Percentiles rank a stretch among this genome's conserved stretches.
phyloP scores from a whole-genome alignment of 2,888 invertebrate species.

The Drosophila atroscutellata region DNA sequence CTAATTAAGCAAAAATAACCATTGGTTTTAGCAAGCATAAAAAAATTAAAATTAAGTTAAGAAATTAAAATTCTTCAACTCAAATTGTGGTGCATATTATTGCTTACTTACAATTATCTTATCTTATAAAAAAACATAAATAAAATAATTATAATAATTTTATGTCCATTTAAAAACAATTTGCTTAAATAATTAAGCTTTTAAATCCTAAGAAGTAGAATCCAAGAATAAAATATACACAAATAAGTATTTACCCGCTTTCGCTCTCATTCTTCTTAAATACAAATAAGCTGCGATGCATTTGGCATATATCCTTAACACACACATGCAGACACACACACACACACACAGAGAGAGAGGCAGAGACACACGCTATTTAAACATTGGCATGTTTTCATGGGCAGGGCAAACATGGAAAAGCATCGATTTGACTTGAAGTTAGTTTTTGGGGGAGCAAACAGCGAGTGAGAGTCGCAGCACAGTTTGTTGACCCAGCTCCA shows the following conservation, averaged over 20 bases:
- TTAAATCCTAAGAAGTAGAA: neutral
- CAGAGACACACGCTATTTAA: constrained; percentile 21
- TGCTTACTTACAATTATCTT: neutral
- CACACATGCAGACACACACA: neutral
- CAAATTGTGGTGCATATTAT: neutral
- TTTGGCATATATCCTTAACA: constrained; percentile 31
- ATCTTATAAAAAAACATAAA: neutral
- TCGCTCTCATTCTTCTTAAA: neutral
- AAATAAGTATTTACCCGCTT: neutral
- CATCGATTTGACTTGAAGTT: constrained; percentile 41
- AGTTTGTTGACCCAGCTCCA: constrained; percentile 72
- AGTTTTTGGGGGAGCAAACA: constrained; percentile 37
- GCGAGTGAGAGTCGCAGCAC: constrained; percentile 12
- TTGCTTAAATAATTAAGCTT: neutral
- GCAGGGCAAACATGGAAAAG: constrained; percentile 22
- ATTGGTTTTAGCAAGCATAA: rapidly evolving
- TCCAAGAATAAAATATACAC: neutral
- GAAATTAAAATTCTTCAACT: rapidly evolving
- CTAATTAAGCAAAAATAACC: neutral
- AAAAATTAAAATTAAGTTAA: too few relatives aligned
- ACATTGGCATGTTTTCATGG: constrained; percentile 38
- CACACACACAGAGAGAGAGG: neutral
- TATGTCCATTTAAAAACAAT: rapidly evolving
- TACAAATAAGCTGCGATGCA: constrained; percentile 5
- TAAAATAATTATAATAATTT: neutral